Conservation (phyloP, 2,113 vertebrate species). For the Atractosteus spatula region DNA sequence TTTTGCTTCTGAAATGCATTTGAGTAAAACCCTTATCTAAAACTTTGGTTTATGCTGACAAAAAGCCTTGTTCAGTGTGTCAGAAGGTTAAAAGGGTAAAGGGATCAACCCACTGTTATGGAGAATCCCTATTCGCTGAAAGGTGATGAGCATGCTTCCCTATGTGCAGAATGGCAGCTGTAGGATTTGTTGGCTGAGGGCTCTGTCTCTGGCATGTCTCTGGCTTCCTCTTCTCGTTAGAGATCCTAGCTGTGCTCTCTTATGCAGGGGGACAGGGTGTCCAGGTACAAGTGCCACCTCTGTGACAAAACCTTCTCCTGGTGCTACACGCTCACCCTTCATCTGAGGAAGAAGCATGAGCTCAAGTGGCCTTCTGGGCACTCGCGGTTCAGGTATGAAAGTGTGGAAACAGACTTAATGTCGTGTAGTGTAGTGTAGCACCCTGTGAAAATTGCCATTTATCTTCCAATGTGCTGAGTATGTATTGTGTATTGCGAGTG, state of each 20-base stretch:
- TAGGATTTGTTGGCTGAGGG: no score
- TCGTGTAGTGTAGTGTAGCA: background rate
- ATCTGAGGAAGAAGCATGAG: conserved; percentile 68
- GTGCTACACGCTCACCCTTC: conserved; percentile 68
- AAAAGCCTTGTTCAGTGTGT: no score
- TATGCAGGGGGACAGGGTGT: conserved; percentile 59
- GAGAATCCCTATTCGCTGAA: no score
- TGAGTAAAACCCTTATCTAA: no score
- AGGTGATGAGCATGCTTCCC: no score
- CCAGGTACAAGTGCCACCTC: conserved; percentile 70
- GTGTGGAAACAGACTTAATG: background rate
- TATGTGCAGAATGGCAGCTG: no score
- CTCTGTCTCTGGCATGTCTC: no score
- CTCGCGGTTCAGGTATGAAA: conserved; percentile 67
- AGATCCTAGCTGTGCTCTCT: background rate
- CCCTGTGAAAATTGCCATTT: background rate
- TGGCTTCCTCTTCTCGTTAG: background rate
- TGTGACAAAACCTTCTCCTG: conserved; percentile 75
- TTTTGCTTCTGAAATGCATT: no score
- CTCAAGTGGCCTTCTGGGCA: conserved; percentile 72
- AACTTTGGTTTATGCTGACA: no score
- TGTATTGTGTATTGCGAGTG: background rate
- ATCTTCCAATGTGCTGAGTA: background rate
- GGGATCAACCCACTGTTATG: no score
- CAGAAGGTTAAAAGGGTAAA: no score